Evolutionary conservation across 2,113 vertebrate species (phyloP).

Genomic region (Indicator indicator): DNA sequence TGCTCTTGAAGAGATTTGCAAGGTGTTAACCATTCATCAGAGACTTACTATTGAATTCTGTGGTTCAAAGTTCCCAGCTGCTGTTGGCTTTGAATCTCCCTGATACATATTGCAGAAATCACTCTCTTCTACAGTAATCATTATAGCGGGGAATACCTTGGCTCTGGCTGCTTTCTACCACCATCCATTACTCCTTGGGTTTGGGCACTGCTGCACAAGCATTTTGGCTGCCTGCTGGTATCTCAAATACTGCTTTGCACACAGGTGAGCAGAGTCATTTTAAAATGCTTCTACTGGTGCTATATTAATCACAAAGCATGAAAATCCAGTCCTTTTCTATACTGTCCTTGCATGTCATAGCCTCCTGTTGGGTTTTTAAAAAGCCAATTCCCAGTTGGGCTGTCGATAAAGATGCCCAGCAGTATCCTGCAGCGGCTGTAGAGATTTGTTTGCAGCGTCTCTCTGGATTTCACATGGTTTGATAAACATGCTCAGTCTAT

Average conservation of each 20-base stretch:
- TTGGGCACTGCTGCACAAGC: fast-evolving
- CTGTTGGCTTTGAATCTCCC: constrained; percentile 7
- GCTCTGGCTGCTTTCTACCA: neutral
- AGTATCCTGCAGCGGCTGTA: neutral
- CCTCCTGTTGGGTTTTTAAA: neutral
- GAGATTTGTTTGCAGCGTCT: neutral
- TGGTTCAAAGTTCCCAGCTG: constrained; percentile 13
- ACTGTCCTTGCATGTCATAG: neutral
- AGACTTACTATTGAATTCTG: constrained; percentile 18
- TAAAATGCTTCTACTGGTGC: neutral
- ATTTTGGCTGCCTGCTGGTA: neutral
- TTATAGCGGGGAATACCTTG: constrained; percentile 2
- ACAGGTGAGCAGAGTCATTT: neutral
- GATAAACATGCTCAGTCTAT: constrained; percentile 27
- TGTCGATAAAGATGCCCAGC: neutral
- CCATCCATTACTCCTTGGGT: neutral
- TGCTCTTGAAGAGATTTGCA: constrained; percentile 34
- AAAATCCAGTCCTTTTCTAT: neutral
- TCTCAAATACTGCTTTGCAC: neutral
- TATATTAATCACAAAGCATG: neutral
- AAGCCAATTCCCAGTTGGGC: neutral
- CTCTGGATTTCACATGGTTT: neutral
- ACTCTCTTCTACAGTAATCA: neutral
- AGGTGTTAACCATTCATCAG: constrained; percentile 32
- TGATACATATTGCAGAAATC: constrained; percentile 11